Conservation (phyloP, 1,140 invertebrate genomes). For the Lamellibrachia luymesi region DNA sequence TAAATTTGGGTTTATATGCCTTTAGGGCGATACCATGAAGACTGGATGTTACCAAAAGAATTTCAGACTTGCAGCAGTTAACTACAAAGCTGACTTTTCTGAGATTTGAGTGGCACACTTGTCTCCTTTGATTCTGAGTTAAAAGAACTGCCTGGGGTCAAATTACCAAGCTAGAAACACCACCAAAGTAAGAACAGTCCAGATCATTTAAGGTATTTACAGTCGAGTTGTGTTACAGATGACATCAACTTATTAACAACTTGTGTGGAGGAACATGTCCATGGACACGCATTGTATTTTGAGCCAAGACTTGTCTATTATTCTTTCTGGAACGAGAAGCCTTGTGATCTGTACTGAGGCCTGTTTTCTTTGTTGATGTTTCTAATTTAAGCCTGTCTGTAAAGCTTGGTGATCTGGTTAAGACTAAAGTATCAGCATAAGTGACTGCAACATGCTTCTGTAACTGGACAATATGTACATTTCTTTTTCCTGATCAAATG, state of each 20-base stretch:
- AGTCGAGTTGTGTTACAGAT: not conserved
- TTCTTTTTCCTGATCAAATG: not conserved
- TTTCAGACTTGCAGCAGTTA: not conserved
- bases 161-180: not conserved
- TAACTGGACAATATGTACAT: not conserved
- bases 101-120: not conserved
- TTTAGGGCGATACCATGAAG: not conserved
- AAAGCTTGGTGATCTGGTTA: not conserved
- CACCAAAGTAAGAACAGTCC: no score
- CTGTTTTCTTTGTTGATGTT: no score
- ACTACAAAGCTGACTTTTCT: not conserved
- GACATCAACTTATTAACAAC: not conserved
- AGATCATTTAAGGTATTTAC: not conserved
- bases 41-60: not conserved
- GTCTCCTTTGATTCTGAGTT: not conserved
- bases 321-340: no score
- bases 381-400: no score
- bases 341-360: no score
- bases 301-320: not conserved
- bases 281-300: not conserved
- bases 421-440: not conserved
- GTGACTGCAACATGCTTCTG: not conserved
- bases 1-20: not conserved
- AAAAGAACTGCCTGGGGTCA: not conserved
- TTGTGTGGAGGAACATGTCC: not conserved